A percentile compares a stretch with the other conserved stretches of the same genome.
Conservation (phyloP, 2,888 invertebrate species). For the Polydrusus tereticollis region DNA sequence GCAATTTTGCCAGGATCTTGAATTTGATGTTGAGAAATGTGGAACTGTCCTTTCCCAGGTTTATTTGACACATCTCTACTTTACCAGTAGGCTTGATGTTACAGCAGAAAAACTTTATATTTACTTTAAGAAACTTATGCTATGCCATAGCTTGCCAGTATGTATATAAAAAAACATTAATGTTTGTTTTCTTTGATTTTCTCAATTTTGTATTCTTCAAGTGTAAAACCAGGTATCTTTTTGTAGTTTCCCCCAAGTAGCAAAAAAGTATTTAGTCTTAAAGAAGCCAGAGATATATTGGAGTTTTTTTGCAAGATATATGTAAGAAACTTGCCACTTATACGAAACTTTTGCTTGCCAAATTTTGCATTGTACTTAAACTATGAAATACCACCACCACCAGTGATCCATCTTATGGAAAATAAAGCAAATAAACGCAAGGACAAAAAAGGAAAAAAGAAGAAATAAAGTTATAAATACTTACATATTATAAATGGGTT, state of each 20-base stretch:
- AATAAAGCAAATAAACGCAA: slow-evolving; percentile 49
- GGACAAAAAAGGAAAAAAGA: slow-evolving; percentile 43
- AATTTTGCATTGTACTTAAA: slow-evolving; percentile 62
- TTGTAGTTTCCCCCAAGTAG: slow-evolving; percentile 61
- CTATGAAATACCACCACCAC: slow-evolving; percentile 56
- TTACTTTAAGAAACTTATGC: slow-evolving; percentile 62
- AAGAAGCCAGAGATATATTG: slow-evolving; percentile 60
- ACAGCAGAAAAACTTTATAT: slow-evolving; percentile 62
- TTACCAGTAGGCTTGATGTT: slow-evolving; percentile 58
- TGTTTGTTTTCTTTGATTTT: not conserved
- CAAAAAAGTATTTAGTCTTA: slow-evolving; percentile 59
- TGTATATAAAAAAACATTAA: slow-evolving; percentile 37
- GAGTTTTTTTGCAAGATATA: slow-evolving; percentile 63
- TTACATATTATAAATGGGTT: slow-evolving; percentile 29
- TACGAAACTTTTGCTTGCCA: slow-evolving; percentile 62
- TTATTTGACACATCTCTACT: slow-evolving; percentile 62
- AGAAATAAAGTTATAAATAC: slow-evolving; percentile 48
- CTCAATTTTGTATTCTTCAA: not conserved
- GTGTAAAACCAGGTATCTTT: slow-evolving; percentile 11
- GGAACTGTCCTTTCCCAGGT: slow-evolving; percentile 63
- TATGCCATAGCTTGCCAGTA: slow-evolving; percentile 62
- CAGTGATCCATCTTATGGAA: slow-evolving; percentile 27
- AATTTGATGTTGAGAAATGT: slow-evolving; percentile 58
- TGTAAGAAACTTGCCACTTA: slow-evolving; percentile 63
- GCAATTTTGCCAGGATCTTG: slow-evolving; percentile 59